Base-by-base conservation (phyloP, 2,888 invertebrate species). In the Ypsolopha scabrella region DNA sequence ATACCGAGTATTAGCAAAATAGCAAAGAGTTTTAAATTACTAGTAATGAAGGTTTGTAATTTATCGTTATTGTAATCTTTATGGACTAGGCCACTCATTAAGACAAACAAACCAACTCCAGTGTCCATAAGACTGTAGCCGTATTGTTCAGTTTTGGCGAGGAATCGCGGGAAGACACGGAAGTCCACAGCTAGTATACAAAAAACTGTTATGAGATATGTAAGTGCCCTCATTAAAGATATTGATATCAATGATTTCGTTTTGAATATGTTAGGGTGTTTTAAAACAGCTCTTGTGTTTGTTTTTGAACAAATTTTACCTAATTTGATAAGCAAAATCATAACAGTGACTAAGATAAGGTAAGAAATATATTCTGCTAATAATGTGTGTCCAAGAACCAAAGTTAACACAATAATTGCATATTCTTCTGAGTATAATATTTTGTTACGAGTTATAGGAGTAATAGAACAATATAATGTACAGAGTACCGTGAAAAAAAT, bases 121-220 rank as follows among this genome's bases (percentile, higher is more conserved):
- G 94, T 89, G 70, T 99, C 99, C 99, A 99, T 99, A 34, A 97
- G 72, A 68, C 95, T 92, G 62, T 90, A 94, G 0, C 98, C 98
- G 80, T 89, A 95, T 0, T 77, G 88, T 67, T 94, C 94, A 0
- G 96, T 96, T 80, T 99, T 99, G 0, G 94, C 94, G 72, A 95
- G 93, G 60, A 91, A 82, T 47, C 93, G 80, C 0, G 98, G 98
- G 71, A 97, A 99, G 50, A 92, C 85, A 47, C 82, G 82, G 70
- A 99, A 99, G 77, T 99, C 99, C 0, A 99, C 97, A 0, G 96
- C 99, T 53, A 99, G 80, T 59, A 99, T 98, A 57, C 93, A 93
- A 51, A 95, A 86, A 0, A 90, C 89, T 6, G 96, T 94, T 47
- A 93, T 87, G 8, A 95, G 70, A 66, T 92, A 93, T 0, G 92